Percentiles rank a stretch among this genome's conserved stretches.
These are phyloP conservation scores for Diplogasteroides magnus DNA, from an alignment of 1,140 invertebrate genomes.

Conservation along the genomic window DNA sequence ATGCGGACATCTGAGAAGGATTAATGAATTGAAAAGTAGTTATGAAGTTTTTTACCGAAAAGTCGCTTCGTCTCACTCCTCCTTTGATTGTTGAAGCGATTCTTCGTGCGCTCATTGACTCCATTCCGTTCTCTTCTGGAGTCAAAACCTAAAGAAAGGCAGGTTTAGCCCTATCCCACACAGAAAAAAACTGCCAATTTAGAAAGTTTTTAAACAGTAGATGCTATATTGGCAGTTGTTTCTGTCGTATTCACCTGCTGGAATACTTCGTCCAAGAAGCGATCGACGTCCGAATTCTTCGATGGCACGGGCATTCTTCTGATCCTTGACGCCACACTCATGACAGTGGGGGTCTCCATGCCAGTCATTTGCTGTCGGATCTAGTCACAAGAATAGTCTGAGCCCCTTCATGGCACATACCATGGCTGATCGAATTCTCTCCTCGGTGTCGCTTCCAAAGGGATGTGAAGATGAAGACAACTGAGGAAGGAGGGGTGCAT, in stretches of 20 bases:
- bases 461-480: not conserved
- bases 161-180: too few relatives aligned
- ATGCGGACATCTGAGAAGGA: too few relatives aligned
- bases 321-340: slow-evolving; percentile 18
- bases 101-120: not conserved
- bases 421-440: not conserved
- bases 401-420: too few relatives aligned
- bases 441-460: not conserved
- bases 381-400: not conserved
- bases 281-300: slow-evolving; percentile 24
- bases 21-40: too few relatives aligned
- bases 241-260: too few relatives aligned
- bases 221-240: too few relatives aligned
- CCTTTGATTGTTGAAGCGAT: not conserved
- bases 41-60: too few relatives aligned
- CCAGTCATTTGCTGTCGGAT: not conserved
- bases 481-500: not conserved
- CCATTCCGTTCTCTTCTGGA: not conserved
- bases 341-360: not conserved
- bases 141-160: not conserved
- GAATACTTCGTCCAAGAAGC: slow-evolving; percentile 29
- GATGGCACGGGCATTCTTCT: slow-evolving; percentile 27
- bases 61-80: too few relatives aligned
- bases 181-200: too few relatives aligned
- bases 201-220: too few relatives aligned